Percentiles rank a stretch among this genome's conserved stretches.
Evolutionary conservation across 2,797 vertebrate genomes (phyloP).

Genomic region (Intellagama lesueurii): DNA sequence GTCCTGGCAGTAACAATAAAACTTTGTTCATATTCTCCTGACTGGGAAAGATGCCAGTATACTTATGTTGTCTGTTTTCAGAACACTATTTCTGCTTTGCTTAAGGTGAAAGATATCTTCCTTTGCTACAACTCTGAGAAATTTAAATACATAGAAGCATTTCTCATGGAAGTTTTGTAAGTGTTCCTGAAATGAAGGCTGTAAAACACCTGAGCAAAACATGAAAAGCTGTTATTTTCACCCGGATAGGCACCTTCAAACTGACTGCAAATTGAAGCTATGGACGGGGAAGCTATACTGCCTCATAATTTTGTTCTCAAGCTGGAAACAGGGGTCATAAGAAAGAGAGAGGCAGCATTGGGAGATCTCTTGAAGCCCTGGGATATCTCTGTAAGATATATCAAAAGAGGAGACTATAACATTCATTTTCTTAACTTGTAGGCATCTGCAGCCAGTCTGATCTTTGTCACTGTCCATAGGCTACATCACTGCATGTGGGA

Average conservation of each 20-base stretch:
- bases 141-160: slow-evolving; percentile 68
- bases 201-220: slow-evolving; percentile 67
- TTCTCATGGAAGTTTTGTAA: slow-evolving; percentile 68
- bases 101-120: slow-evolving; percentile 68
- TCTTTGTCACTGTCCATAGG: not conserved
- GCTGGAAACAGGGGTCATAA: slow-evolving; percentile 19
- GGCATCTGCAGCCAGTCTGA: not conserved
- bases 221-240: slow-evolving; percentile 62
- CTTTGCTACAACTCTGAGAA: slow-evolving; percentile 49
- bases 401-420: not conserved
- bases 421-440: not conserved
- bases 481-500: not conserved
- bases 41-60: slow-evolving; percentile 55
- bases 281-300: slow-evolving; percentile 64
- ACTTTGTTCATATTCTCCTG: slow-evolving; percentile 58
- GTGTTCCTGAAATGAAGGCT: slow-evolving; percentile 66
- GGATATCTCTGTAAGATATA: not conserved
- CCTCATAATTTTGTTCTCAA: slow-evolving; percentile 47
- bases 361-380: not conserved
- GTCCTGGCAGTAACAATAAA: slow-evolving; percentile 60
- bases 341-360: slow-evolving; percentile 21
- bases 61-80: slow-evolving; percentile 63
- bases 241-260: slow-evolving; percentile 59
- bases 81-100: slow-evolving; percentile 62
- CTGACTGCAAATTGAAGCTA: slow-evolving; percentile 58